A percentile compares a stretch with the other conserved stretches of the same genome.
Conservation (phyloP, 2,113 vertebrate genomes). For the Hippoglossus stenolepis region DNA sequence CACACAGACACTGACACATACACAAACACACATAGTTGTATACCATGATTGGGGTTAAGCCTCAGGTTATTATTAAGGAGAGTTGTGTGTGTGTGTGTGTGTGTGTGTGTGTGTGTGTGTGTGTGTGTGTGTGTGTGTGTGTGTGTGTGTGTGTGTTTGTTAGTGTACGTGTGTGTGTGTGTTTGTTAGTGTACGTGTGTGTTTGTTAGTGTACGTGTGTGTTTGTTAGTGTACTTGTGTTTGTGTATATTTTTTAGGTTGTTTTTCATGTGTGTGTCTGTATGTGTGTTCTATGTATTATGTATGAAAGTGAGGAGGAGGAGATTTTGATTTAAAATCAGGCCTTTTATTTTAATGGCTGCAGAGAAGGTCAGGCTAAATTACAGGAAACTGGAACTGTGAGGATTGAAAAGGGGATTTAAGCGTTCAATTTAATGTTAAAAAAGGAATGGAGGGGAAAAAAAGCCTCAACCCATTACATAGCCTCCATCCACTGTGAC, state of each 20-base stretch:
- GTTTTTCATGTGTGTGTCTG: background rate
- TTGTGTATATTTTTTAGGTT: background rate
- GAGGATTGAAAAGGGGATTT: background rate
- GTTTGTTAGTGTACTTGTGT: background rate
- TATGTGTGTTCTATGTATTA: background rate
- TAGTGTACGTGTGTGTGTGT: background rate
- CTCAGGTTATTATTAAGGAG: slow-evolving; percentile 46
- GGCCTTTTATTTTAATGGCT: slow-evolving; percentile 6
- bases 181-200: background rate
- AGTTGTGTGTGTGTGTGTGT: background rate
- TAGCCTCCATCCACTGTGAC: background rate
- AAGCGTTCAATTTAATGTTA: background rate
- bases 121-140: too few relatives aligned
- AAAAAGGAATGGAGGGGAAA: background rate
- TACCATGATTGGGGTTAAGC: slow-evolving; percentile 55
- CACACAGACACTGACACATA: slow-evolving; percentile 17
- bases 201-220: too few relatives aligned
- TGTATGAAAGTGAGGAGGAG: background rate
- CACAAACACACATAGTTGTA: slow-evolving; percentile 30
- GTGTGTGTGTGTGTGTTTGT: background rate
- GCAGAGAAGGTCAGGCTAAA: slow-evolving; percentile 15
- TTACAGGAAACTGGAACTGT: background rate
- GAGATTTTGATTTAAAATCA: slow-evolving; percentile 3
- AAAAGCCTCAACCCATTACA: background rate
- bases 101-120: background rate